Percentiles rank a stretch among this genome's conserved stretches.
Conservation (phyloP, 2,113 vertebrate genomes). For the Axis porcinus region DNA sequence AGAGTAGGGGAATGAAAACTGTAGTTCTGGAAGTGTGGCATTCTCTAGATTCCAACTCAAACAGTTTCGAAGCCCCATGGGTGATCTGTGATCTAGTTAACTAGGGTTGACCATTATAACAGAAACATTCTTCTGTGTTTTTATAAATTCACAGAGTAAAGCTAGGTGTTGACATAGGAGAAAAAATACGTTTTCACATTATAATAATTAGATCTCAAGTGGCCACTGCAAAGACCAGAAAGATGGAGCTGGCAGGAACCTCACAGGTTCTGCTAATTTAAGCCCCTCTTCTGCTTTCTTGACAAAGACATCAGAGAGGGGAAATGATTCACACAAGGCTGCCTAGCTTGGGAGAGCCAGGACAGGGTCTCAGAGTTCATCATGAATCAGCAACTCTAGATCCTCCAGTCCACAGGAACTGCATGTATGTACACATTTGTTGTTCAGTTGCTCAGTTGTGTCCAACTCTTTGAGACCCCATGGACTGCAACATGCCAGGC, state of each 20-base stretch:
- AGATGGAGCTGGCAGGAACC: not conserved
- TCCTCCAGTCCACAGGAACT: not conserved
- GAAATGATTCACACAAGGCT: not conserved
- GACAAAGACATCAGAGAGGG: not conserved
- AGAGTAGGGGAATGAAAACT: not conserved
- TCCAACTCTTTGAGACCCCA: not conserved
- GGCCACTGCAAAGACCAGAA: not conserved
- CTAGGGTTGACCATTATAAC: not conserved
- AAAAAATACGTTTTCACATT: not conserved
- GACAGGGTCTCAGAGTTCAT: not conserved
- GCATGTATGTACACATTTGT: accelerated
- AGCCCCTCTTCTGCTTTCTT: not conserved
- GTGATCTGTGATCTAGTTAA: not conserved
- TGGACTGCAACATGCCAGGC: not conserved
- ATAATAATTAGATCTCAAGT: not conserved
- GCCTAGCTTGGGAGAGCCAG: not conserved
- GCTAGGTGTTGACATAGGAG: not conserved
- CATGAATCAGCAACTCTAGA: not conserved
- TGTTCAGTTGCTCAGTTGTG: not conserved
- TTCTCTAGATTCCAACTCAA: not conserved
- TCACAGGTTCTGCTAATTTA: not conserved
- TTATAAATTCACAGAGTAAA: not conserved
- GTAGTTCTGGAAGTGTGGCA: not conserved
- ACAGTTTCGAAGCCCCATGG: not conserved
- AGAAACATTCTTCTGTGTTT: not conserved